Conservation (phyloP, 1,140 invertebrate genomes). For the Carposina sasakii region DNA sequence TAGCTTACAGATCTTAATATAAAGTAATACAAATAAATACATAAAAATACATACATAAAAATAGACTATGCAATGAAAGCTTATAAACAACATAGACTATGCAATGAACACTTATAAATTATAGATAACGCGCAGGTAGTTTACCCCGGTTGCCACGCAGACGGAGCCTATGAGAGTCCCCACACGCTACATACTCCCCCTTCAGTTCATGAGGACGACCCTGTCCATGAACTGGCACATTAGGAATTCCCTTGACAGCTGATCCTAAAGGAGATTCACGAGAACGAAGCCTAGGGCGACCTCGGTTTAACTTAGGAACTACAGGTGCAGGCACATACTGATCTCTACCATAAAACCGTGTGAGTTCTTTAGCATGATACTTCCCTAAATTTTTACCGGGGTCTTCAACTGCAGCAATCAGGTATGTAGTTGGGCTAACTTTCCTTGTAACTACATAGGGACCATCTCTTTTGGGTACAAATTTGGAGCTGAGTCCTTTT, state of each 20-base stretch:
- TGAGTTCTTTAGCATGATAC: background rate
- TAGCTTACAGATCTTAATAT: too few species aligned
- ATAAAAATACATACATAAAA: too few species aligned
- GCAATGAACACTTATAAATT: too few species aligned
- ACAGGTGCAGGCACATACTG: background rate
- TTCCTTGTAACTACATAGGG: conserved; percentile 31
- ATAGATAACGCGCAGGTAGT: background rate
- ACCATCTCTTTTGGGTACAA: conserved; percentile 27
- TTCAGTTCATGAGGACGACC: conserved; percentile 1
- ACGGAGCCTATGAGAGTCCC: background rate
- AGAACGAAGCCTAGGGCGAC: conserved; percentile 1
- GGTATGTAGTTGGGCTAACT: conserved; percentile 26
- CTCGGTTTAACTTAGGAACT: background rate
- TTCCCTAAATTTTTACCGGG: background rate
- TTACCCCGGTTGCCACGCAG: background rate
- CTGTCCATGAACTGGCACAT: conserved; percentile 1
- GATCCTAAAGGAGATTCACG: background rate
- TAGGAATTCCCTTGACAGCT: background rate
- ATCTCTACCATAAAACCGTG: background rate
- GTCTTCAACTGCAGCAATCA: conserved; percentile 15
- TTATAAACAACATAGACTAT: too few species aligned
- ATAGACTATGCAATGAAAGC: too few species aligned
- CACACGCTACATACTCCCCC: background rate
- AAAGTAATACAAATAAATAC: too few species aligned
- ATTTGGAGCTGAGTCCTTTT: background rate